Percentiles rank a stretch among this genome's conserved stretches.
Evolutionary conservation across 2,113 vertebrate species (phyloP).

Genomic region (Forbesichthys papilliferus): DNA sequence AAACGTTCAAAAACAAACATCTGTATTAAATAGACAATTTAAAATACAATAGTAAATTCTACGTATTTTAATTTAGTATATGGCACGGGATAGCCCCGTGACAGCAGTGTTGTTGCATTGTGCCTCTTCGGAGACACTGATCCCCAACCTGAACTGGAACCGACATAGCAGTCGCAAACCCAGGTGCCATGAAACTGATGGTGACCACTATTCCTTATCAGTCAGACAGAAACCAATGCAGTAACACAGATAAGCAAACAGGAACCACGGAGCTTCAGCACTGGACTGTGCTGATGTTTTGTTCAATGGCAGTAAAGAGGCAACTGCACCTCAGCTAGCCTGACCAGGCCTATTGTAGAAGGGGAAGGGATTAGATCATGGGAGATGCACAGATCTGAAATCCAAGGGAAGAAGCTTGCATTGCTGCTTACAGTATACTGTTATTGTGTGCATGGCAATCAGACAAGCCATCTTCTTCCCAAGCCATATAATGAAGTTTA

Average conservation of each 20-base stretch:
- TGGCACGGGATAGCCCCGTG: too few relatives aligned
- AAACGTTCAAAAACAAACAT: too few relatives aligned
- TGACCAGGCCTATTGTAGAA: conserved; percentile 58
- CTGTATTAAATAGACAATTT: too few relatives aligned
- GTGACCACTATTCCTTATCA: conserved; percentile 53
- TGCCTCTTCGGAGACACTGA: conserved; percentile 21
- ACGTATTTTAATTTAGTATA: too few relatives aligned
- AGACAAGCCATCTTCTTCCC: conserved; percentile 35
- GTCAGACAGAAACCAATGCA: conserved; percentile 35
- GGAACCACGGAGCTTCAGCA: conserved; percentile 30
- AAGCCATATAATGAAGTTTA: conserved; percentile 27
- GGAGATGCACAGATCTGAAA: conserved; percentile 21
- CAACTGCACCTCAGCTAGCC: conserved; percentile 22
- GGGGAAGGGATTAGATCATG: conserved; percentile 52
- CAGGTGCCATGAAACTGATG: conserved; percentile 42
- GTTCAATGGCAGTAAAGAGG: conserved; percentile 58
- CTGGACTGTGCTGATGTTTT: conserved; percentile 43
- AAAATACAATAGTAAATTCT: too few relatives aligned
- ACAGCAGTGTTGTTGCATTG: background rate
- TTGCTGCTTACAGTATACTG: background rate
- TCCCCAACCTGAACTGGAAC: conserved; percentile 14
- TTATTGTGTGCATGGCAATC: background rate
- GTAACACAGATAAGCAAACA: conserved; percentile 38
- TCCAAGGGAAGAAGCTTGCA: background rate
- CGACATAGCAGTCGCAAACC: conserved; percentile 19